These are phyloP conservation scores for Holothuria leucospilota DNA, from an alignment of 53 echinoderm and acorn worm species.

Conservation along the genomic window DNA sequence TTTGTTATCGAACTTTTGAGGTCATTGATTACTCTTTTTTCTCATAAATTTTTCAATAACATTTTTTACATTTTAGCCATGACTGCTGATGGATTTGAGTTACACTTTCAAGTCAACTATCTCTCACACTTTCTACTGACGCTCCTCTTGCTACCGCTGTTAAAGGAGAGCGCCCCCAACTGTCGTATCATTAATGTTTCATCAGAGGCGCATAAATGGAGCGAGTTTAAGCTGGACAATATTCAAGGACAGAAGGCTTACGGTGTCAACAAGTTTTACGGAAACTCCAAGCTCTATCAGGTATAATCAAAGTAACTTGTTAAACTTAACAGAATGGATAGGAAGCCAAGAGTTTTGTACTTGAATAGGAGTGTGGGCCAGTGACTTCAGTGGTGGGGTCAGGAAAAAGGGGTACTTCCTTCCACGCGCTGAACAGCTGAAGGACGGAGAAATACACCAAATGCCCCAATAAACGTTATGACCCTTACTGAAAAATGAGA, in stretches of 20 bases:
- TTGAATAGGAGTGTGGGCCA: no score
- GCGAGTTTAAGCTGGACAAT: conserved; percentile 56
- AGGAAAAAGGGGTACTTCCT: no score
- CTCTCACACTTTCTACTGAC: conserved; percentile 75
- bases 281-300: conserved; percentile 69
- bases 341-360: no score
- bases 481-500: no score
- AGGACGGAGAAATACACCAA: no score
- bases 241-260: conserved; percentile 64
- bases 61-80: conserved; percentile 23
- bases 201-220: conserved; percentile 31
- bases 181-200: conserved; percentile 67
- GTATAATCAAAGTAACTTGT: conserved; percentile 17
- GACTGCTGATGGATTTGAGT: conserved; percentile 68
- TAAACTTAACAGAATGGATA: no score
- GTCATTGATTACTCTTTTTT: background rate
- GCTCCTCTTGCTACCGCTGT: conserved; percentile 66
- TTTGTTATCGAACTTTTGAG: background rate
- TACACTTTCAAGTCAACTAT: conserved; percentile 80
- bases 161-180: conserved; percentile 67
- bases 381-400: no score
- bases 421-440: no score
- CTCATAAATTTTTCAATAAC: no score
- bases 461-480: no score
- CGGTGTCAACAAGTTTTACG: conserved; percentile 32